Evolutionary conservation across 37 sponge, comb jelly and placozoan species (phyloP), one percentile per base, ranked within the genome.

Genomic region (Crambe crambe): DNA sequence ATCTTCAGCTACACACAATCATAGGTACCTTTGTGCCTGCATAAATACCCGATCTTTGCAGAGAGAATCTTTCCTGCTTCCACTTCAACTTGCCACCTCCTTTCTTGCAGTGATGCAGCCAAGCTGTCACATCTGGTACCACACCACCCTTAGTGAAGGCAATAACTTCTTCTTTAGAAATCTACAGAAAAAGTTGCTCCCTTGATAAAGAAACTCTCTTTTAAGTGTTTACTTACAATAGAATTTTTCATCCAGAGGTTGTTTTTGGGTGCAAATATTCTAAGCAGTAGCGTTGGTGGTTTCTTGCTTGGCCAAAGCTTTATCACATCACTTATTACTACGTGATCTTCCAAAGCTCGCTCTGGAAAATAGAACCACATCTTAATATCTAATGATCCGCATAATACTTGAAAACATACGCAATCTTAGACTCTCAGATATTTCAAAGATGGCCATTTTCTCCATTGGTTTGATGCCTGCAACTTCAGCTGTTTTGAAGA

Each of bases 341-440:
- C 84, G 41, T 91, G 87, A 37, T 91, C 92, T 65, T 91, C 92
- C 15, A 91, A 39, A 31, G 58, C 56, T 5, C 92, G 75, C n/a
- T 86, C 92, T 91, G 59, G 0, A 66, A 47, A 47, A 47, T 47
- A 47, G 6, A 47, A 47, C 12, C 51, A 62, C 15, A 62, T 62
- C 63, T 8, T 30, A 62, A 18, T 62, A n/a, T 30, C 26, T 62
- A 18, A 62, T 62, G 12, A 62, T 62, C 6, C 5, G 26, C 9
- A 17, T 17, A 68, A 36, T 36, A 21, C 8, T 18, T 36, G 12
- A 2, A 4, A 70, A 70, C 79, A 20, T 58, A 90, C 90, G 81
- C 37, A 85, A 59, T 47, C 76, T 85, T 27, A 90, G 80, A 20
- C 26, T 39, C 37, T 68, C 67, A 9, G n/a, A 34, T 20, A 90